phyloP scores from a whole-genome alignment of 2,113 vertebrate genomes.

The Turdus rufiventris region DNA sequence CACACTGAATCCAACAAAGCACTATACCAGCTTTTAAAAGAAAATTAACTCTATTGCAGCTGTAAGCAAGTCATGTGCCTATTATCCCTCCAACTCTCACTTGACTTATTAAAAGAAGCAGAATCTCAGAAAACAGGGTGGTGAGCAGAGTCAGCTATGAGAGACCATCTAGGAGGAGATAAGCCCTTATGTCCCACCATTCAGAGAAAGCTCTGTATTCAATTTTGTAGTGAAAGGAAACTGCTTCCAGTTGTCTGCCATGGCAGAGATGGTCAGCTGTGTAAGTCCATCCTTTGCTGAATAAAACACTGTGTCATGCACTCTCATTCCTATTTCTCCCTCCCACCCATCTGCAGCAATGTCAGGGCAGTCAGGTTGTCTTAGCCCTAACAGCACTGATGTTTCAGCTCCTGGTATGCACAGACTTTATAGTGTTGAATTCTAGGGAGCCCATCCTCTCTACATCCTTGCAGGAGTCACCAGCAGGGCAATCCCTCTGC shows the following conservation, averaged over 20 bases:
- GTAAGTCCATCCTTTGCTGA: background rate
- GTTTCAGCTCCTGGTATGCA: background rate
- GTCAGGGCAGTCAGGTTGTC: background rate
- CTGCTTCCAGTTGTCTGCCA: background rate
- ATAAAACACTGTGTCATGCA: accelerated
- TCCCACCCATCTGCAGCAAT: background rate
- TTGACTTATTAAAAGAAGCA: background rate
- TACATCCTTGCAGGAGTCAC: background rate
- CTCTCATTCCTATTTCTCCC: background rate
- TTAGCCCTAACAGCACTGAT: background rate
- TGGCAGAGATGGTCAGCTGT: background rate
- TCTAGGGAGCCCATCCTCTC: background rate
- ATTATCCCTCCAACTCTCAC: background rate
- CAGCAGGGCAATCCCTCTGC: background rate
- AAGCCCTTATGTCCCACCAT: background rate
- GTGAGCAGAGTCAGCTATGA: background rate
- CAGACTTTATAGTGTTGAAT: background rate
- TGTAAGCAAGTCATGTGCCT: background rate
- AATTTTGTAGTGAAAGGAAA: background rate
- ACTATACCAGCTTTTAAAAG: background rate
- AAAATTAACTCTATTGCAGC: background rate
- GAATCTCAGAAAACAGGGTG: background rate
- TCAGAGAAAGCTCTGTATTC: background rate
- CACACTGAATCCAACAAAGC: background rate
- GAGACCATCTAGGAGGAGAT: background rate